Conservation (phyloP, 37 sponge, comb jelly and placozoan species). For the Theonella swinhoei region DNA sequence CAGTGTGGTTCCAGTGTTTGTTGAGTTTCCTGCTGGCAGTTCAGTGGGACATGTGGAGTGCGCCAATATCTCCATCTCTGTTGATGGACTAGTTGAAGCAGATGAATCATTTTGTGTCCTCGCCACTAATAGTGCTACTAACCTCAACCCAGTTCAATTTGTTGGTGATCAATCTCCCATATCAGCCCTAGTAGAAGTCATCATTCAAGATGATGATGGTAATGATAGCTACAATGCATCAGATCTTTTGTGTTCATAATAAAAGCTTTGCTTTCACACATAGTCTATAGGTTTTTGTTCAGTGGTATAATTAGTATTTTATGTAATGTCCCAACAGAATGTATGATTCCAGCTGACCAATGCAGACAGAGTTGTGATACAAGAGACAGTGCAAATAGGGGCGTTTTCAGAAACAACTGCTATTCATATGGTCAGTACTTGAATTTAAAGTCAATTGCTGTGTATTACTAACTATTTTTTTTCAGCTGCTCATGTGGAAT, state of each 20-base stretch:
- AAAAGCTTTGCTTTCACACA: too few species aligned
- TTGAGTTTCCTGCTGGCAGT: neutral
- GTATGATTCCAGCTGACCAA: neutral
- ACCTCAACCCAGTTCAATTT: neutral
- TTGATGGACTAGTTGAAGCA: neutral
- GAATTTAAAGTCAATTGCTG: neutral
- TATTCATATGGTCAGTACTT: neutral
- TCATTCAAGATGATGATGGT: neutral
- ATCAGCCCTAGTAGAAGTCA: neutral
- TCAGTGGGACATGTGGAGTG: neutral
- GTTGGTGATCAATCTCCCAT: neutral
- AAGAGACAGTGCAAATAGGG: neutral
- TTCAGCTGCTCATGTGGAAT: neutral
- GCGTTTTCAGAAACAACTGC: neutral
- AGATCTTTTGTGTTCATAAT: too few species aligned
- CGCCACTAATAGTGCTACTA: neutral
- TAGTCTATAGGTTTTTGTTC: too few species aligned
- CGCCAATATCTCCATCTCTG: neutral
- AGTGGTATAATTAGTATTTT: too few species aligned
- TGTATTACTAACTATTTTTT: neutral
- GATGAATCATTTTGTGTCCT: neutral
- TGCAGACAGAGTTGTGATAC: neutral
- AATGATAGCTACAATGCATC: too few species aligned
- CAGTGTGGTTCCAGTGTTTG: neutral
- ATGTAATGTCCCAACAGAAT: neutral